phyloP scores from a whole-genome alignment of 2,113 vertebrate species.

The Stercorarius parasiticus region DNA sequence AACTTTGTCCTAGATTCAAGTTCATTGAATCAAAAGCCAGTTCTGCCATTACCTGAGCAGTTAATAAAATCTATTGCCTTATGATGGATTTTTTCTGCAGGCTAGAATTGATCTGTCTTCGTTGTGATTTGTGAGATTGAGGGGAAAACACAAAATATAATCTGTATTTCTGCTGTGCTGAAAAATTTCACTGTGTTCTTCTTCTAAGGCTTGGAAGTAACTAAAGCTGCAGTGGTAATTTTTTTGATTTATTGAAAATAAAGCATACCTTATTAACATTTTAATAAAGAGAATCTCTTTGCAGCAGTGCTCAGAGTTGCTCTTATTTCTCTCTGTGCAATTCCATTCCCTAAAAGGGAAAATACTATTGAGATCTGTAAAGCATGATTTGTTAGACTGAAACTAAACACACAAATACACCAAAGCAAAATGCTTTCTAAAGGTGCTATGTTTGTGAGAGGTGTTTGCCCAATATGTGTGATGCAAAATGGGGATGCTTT shows the following conservation, averaged over 20 bases:
- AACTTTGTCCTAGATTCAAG: conserved; percentile 1
- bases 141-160: conserved; percentile 59
- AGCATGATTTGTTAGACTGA: conserved; percentile 67
- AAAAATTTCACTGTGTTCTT: not conserved
- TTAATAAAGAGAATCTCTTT: conserved; percentile 71
- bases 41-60: conserved; percentile 57
- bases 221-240: conserved; percentile 35
- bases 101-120: conserved; percentile 72
- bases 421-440: conserved; percentile 47
- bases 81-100: conserved; percentile 69
- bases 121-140: conserved; percentile 70
- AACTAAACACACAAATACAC: conserved; percentile 60
- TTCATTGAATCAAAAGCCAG: conserved; percentile 8
- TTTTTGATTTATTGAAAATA: conserved; percentile 72
- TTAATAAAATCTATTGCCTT: conserved; percentile 76
- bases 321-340: conserved; percentile 16
- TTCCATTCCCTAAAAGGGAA: conserved; percentile 40
- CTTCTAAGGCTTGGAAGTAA: conserved; percentile 6
- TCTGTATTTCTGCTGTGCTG: conserved; percentile 29
- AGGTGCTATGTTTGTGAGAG: conserved; percentile 66
- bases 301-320: conserved; percentile 40
- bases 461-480: conserved; percentile 70
- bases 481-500: conserved; percentile 79
- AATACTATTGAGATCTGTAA: conserved; percentile 26
- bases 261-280: conserved; percentile 75